phyloP scores from a whole-genome alignment of 1,140 invertebrate genomes.

The Sinonovacula constricta region DNA sequence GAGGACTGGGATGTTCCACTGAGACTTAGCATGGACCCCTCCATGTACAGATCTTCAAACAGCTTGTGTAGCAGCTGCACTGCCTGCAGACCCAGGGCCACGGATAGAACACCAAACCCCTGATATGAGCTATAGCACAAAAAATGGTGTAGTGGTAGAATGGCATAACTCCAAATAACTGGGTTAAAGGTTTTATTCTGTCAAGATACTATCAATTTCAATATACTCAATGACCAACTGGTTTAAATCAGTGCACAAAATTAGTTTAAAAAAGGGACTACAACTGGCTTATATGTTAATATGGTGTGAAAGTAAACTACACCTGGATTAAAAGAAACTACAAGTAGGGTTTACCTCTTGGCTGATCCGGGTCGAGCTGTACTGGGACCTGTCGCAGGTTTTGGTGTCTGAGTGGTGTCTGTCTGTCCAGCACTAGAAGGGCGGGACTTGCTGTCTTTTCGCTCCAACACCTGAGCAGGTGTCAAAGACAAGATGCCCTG shows the following conservation, averaged over 20 bases:
- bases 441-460: slow-evolving; percentile 63
- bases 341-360: slow-evolving; percentile 62
- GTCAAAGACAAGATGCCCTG: slow-evolving; percentile 82
- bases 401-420: slow-evolving; percentile 49
- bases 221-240: too few relatives aligned
- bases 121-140: slow-evolving; percentile 79
- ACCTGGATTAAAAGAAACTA: too few relatives aligned
- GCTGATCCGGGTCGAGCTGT: slow-evolving; percentile 56
- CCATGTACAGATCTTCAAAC: slow-evolving; percentile 84
- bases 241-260: too few relatives aligned
- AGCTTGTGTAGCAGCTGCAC: slow-evolving; percentile 84
- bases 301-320: too few relatives aligned
- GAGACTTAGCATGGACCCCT: slow-evolving; percentile 57
- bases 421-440: slow-evolving; percentile 37
- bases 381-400: background rate
- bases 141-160: too few relatives aligned
- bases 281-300: too few relatives aligned
- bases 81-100: slow-evolving; percentile 87
- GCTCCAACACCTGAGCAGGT: slow-evolving; percentile 73
- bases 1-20: slow-evolving; percentile 35
- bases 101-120: slow-evolving; percentile 89
- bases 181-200: too few relatives aligned
- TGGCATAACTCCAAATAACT: too few relatives aligned
- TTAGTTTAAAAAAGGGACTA: too few relatives aligned
- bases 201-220: too few relatives aligned